These are phyloP conservation scores for Meles meles DNA, from an alignment of 2,113 vertebrate genomes.

Conservation along the genomic window DNA sequence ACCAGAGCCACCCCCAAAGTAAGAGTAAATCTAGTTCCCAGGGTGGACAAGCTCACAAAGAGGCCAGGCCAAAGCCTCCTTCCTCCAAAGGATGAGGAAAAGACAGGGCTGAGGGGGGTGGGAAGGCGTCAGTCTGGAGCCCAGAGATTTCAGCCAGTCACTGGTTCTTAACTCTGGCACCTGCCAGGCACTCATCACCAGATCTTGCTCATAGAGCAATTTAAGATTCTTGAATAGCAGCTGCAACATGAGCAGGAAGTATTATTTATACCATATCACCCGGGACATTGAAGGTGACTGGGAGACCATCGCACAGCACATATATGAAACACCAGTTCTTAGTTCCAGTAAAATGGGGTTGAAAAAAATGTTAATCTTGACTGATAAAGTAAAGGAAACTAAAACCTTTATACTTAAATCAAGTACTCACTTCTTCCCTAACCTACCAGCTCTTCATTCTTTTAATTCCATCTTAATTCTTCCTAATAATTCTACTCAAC, in stretches of 20 bases:
- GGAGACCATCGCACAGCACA: not conserved
- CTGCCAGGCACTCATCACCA: constrained; percentile 57
- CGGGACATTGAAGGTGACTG: constrained; percentile 53
- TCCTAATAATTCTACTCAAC: not conserved
- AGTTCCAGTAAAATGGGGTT: not conserved
- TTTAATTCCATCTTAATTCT: not conserved
- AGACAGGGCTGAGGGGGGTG: not conserved
- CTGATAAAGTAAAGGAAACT: not conserved
- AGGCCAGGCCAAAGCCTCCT: not conserved
- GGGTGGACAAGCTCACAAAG: not conserved
- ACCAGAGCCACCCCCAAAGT: not conserved
- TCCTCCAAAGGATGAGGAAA: not conserved
- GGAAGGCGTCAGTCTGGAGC: constrained; percentile 1
- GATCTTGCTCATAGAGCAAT: constrained; percentile 58
- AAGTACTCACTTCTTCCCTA: not conserved
- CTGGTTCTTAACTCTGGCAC: constrained; percentile 58
- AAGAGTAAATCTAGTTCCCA: not conserved
- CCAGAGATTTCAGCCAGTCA: constrained; percentile 35
- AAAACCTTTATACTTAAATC: not conserved
- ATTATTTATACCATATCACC: constrained; percentile 68
- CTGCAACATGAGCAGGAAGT: constrained; percentile 73
- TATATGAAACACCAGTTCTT: not conserved
- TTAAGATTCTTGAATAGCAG: constrained; percentile 69
- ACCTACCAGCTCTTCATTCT: not conserved
- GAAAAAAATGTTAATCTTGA: not conserved